Base-by-base conservation (phyloP, 2,888 invertebrate species). In the Dolichomitus sp. region DNA sequence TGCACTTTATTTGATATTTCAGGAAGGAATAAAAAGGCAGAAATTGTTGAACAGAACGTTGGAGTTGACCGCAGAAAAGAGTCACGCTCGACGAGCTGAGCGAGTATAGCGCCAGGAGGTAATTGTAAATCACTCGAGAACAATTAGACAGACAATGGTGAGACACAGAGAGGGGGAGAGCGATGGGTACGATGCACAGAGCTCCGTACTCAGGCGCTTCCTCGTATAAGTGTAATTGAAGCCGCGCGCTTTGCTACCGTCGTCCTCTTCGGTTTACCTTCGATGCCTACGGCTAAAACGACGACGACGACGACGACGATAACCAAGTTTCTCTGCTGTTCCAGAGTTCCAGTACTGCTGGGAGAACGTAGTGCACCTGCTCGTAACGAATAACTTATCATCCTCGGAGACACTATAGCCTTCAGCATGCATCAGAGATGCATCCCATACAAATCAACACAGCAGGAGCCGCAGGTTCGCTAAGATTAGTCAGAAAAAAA, bases 111-210 rank as follows among this genome's bases (percentile, higher is more conserved):
- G 40, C 63, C 65, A 40, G 70, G 27, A 52, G 81, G 76, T 73
- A 68, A 77, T 73, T 81, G 78, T 84, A 84, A 84, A 84, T 84
- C 79, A 76, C 84, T 79, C 69, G 79, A 75, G 75, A 81, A 79
- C 81, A 84, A 84, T 84, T 84, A 81, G 84, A 81, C 69, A 45
- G 63, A 81, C 81, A 81, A 84, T 84, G 78, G 54, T 1, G 57
- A 66, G 63, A 37, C 19, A 57, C 73, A 14, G 48, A 40, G 73
- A 14, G 73, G 45, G 50, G 48, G 23, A 52, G 50, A 66, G 23
- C 76, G 52, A 66, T 52, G 65, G 33, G 42, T 61, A 61, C 72
- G 59, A 50, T 37, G 48, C 70, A 48, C 42, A 42, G 42, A 42
- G 57, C 57, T 45, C 23, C 33, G 52, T 33, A 42, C 27, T 57